Evolutionary conservation across 2,113 vertebrate genomes (phyloP), one percentile per base, ranked within the genome.

Genomic region (Uropsilus gracilis): DNA sequence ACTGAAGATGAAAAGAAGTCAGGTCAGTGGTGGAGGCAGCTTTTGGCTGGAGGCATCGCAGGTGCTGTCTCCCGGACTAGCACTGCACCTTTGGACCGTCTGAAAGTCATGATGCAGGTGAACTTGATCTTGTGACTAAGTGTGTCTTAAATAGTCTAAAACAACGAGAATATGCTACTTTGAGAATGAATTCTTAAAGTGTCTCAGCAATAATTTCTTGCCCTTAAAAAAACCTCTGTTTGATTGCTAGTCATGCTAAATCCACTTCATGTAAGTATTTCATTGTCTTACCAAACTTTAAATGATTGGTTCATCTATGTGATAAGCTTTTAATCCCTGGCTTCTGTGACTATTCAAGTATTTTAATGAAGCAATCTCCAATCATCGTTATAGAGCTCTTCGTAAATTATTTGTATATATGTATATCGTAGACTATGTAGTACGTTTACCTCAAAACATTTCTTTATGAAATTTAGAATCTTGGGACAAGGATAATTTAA

Each of bases 51-150:
- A 24, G 99, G 98, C 1, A 90, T 98, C 61, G 99, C 99, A 0
- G 99, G 99, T 2, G 99, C 99, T 0, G 98, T 99, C n/a, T 99
- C 99, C 59, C 98, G 99, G 44, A 99, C 99, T 0, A 99, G 99
- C 28, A 99, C 99, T 0, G 99, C 99, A 18, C 99, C 99, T 0
- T 97, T 99, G 97, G 99, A 99, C 96, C 98, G 99, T 63, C 98
- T 99, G 57, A 99, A 99, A 97, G 99, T 99, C 96, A 99, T 99
- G 97, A 99, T 99, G 99, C 99, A 99, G 99, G 99, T 99, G 89
- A 61, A 86, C 96, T 18, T n/a, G 32, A 28, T 8, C 37, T 1
- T 1, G 13, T 48, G 16, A 44, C 2, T 7, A 3, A 37, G 32
- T 16, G 34, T 61, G 30, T 42, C 42, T 42, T 37, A 5, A 50